These are phyloP conservation scores for Lipotes vexillifer DNA, from an alignment of 2,113 vertebrate species.

Conservation along the genomic window DNA sequence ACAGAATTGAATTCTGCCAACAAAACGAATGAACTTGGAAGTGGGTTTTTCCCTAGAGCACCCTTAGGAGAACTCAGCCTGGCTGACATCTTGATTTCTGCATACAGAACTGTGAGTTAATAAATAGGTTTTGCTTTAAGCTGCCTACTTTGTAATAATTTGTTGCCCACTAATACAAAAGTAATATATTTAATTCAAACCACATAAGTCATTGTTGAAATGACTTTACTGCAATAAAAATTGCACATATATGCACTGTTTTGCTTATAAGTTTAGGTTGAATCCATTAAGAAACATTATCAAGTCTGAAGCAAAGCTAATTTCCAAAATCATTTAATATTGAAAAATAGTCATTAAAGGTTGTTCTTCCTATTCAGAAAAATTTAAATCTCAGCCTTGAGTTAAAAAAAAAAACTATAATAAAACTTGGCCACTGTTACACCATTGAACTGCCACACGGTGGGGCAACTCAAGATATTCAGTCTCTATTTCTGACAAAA, in stretches of 20 bases:
- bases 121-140: not conserved
- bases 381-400: not conserved
- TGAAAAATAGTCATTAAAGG: not conserved
- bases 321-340: not conserved
- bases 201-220: not conserved
- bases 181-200: not conserved
- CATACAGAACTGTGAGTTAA: not conserved
- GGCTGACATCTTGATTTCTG: not conserved
- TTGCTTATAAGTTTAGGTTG: not conserved
- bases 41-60: not conserved
- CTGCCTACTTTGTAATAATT: not conserved
- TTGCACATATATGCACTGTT: not conserved
- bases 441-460: not conserved
- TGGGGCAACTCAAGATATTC: not conserved
- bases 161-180: not conserved
- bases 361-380: not conserved
- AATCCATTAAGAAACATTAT: not conserved
- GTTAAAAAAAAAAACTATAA: not conserved
- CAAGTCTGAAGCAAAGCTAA: not conserved
- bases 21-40: not conserved
- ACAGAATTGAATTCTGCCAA: slow-evolving; percentile 22
- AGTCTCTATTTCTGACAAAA: not conserved
- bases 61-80: not conserved
- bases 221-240: not conserved
- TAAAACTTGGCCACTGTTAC: not conserved